Percentiles rank a stretch among this genome's conserved stretches.
Conservation (phyloP, 2,113 vertebrate genomes). For the Entelurus aequoreus region DNA sequence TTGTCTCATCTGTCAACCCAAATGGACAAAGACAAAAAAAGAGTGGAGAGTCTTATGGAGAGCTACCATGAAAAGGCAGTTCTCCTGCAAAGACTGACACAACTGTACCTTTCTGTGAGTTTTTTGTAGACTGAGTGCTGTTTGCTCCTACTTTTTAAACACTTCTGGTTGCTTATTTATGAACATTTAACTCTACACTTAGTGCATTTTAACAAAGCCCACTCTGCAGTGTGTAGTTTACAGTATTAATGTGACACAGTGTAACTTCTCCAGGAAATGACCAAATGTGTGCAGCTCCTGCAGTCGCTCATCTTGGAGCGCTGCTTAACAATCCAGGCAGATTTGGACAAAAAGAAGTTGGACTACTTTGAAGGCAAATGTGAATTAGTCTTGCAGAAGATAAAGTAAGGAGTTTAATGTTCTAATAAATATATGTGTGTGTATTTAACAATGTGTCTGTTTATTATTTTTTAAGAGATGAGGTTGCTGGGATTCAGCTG, state of each 20-base stretch:
- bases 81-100: slow-evolving; percentile 73
- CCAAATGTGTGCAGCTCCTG: slow-evolving; percentile 75
- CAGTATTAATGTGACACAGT: background rate
- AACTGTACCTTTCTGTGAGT: slow-evolving; percentile 66
- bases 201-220: background rate
- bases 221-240: background rate
- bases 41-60: slow-evolving; percentile 59
- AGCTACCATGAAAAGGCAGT: slow-evolving; percentile 61
- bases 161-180: too few relatives aligned
- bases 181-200: too few relatives aligned
- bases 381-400: slow-evolving; percentile 77
- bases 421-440: background rate
- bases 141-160: too few relatives aligned
- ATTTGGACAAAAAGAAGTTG: slow-evolving; percentile 75
- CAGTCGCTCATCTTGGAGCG: slow-evolving; percentile 76
- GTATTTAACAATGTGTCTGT: background rate
- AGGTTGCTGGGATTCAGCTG: slow-evolving; percentile 77
- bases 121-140: background rate
- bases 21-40: slow-evolving; percentile 71
- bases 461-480: slow-evolving; percentile 60
- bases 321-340: slow-evolving; percentile 73
- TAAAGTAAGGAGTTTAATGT: slow-evolving; percentile 66
- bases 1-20: slow-evolving; percentile 67
- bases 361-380: slow-evolving; percentile 83
- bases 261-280: slow-evolving; percentile 67